Base-by-base conservation (phyloP, 2,113 vertebrate species). In the Pomatostomus ruficeps region DNA sequence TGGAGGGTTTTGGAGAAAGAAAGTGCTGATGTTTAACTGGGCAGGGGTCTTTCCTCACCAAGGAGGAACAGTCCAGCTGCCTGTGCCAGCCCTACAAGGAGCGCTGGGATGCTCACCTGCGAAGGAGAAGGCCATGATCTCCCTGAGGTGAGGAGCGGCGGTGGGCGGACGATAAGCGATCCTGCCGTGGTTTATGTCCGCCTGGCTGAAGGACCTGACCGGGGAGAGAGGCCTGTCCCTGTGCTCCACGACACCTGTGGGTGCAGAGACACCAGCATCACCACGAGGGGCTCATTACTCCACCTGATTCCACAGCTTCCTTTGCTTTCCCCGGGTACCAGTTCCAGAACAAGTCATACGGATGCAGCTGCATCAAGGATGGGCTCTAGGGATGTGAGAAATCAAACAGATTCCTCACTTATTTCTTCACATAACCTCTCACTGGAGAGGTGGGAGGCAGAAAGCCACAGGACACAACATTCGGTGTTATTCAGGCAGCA, bases 81-180 rank as follows among this genome's bases (percentile, higher is more conserved):
- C 21, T 35, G 55, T 12, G 6, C 9, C 65, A 58, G 40, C 16
- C 7, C 46, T 38, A 8, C 26, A 3, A 46, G 59, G 71, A 49
- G 20, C 45, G 8, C 6, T 12, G 21, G 42, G 46, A 8, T 28
- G 26, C 97, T 97, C 96, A 99, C 99, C 99, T 1, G 97, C 98
- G 14, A 99, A 99, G 68, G 99, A 99, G 97, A 99, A 99, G 19
- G 98, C 98, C 86, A 96, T 98, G 61, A 99, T 98, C 95, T 99
- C 99, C 95, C 98, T 98, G 24, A 99, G 96, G 92, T 99, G 98
- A 3, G 98, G 97, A 0, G 98, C 98, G 5, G 99, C 98, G 1
- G 78, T 43, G 0, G 99, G 99, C 0, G 99, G 99, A 1, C 99
- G 98, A 94, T 99, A 99, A 42, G 98, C 43, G 28, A 99, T 98